These are phyloP conservation scores for Sebastes nivosus DNA, from an alignment of 2,797 vertebrate genomes.

Conservation along the genomic window DNA sequence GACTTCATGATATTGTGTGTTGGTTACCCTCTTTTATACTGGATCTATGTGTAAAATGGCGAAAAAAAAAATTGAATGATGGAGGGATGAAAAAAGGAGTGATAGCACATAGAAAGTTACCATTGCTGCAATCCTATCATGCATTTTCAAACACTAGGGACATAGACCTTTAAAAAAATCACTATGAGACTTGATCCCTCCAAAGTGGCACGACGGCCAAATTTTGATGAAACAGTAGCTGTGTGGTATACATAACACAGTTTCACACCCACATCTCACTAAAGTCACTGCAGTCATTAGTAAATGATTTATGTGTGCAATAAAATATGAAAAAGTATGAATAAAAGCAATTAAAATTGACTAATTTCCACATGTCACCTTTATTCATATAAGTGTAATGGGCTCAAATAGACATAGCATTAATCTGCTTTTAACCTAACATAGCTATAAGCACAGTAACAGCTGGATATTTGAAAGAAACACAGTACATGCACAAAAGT, in stretches of 20 bases:
- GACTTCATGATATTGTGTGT: no score
- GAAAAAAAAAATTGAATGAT: no score
- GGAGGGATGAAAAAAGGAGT: no score
- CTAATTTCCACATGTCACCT: background rate
- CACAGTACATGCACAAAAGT: background rate
- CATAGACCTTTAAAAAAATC: no score
- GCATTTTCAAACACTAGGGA: background rate
- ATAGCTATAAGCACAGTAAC: slow-evolving; percentile 10
- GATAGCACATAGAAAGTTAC: no score
- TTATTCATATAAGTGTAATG: slow-evolving; percentile 35
- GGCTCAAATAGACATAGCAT: background rate
- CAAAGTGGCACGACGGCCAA: no score
- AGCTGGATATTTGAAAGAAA: background rate
- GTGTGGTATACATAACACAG: background rate
- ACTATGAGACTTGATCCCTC: no score
- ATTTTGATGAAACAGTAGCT: background rate
- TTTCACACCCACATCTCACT: background rate
- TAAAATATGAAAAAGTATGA: background rate
- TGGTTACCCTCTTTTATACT: no score
- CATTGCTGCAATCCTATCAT: no score
- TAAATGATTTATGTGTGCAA: background rate
- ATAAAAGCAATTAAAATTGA: background rate
- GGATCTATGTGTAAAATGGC: no score
- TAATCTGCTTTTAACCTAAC: background rate
- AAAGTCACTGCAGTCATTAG: background rate